These are phyloP conservation scores for Beris morrisii DNA, from an alignment of 2,888 invertebrate genomes.

Conservation along the genomic window DNA sequence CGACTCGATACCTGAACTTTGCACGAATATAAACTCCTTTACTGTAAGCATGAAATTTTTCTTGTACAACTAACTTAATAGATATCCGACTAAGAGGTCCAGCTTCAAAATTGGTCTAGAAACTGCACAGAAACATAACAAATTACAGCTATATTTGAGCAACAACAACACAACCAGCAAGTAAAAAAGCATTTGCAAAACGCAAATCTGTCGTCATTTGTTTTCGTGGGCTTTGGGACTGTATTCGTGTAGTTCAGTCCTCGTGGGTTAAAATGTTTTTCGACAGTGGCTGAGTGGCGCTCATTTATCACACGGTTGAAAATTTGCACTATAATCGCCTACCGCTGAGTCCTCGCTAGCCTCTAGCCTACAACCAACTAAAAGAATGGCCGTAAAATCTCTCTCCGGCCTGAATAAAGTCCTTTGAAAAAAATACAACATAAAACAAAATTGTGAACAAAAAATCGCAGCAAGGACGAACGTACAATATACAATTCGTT, in stretches of 20 bases:
- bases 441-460: too few species aligned
- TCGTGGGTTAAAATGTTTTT: slow-evolving; percentile 22
- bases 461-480: too few species aligned
- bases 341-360: not conserved
- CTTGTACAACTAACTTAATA: too few species aligned
- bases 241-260: not conserved
- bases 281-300: slow-evolving; percentile 25
- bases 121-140: slow-evolving; percentile 31
- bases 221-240: slow-evolving; percentile 4
- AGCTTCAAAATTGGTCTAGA: not conserved
- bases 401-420: too few species aligned
- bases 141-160: slow-evolving; percentile 23
- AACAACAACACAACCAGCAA: slow-evolving; percentile 17
- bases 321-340: slow-evolving; percentile 17
- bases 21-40: too few species aligned
- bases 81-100: too few species aligned
- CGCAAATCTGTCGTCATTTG: slow-evolving; percentile 32
- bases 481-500: too few species aligned
- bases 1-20: too few species aligned
- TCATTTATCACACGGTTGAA: slow-evolving; percentile 24
- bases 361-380: too few species aligned
- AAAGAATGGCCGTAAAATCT: too few species aligned
- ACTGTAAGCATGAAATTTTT: too few species aligned
- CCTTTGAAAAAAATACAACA: too few species aligned
- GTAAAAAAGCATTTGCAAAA: slow-evolving; percentile 26